phyloP scores from a whole-genome alignment of 1,140 invertebrate species.

The Popillia japonica region DNA sequence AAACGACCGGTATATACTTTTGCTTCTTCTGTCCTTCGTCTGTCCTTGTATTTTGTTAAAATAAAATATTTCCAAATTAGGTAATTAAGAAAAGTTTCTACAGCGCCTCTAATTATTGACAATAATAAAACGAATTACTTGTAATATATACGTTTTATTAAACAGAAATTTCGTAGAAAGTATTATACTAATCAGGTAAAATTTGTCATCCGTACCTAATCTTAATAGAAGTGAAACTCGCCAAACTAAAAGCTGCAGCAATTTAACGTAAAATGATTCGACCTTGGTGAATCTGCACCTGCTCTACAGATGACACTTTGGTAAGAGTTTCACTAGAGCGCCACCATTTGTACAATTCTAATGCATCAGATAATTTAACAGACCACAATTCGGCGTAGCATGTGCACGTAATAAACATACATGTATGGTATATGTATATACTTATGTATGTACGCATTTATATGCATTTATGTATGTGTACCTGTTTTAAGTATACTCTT shows the following conservation, averaged over 20 bases:
- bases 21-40: too few relatives aligned
- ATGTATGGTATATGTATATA: not conserved
- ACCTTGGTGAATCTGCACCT: not conserved
- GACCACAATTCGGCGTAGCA: not conserved
- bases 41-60: too few relatives aligned
- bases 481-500: too few relatives aligned
- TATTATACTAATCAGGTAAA: not conserved
- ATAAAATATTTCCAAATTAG: too few relatives aligned
- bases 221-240: not conserved
- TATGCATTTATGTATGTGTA: too few relatives aligned
- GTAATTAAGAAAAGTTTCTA: too few relatives aligned
- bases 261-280: not conserved
- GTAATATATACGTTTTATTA: not conserved
- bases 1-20: too few relatives aligned
- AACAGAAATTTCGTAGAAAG: not conserved
- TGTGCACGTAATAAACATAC: not conserved
- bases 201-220: not conserved
- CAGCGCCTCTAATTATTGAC: not conserved
- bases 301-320: not conserved
- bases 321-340: not conserved
- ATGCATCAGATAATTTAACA: not conserved
- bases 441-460: not conserved
- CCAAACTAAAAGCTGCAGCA: not conserved
- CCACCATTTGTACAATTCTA: not conserved
- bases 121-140: not conserved